These are phyloP conservation scores for Drosophila ercepeae DNA, from an alignment of 1,140 invertebrate genomes.

Conservation along the genomic window DNA sequence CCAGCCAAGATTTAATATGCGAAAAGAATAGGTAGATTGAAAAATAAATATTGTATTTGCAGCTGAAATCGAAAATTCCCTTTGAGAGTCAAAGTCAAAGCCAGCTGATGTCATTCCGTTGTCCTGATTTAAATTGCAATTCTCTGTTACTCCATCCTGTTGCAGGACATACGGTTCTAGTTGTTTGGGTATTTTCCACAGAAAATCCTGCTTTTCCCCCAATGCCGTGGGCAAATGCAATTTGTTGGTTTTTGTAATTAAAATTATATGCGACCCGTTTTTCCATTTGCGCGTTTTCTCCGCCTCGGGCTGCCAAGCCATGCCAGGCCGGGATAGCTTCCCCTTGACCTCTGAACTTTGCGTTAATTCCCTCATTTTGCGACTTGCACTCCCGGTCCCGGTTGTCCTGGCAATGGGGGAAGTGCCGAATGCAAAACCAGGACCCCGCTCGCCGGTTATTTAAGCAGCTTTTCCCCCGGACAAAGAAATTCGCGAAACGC, in stretches of 20 bases:
- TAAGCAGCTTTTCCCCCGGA: constrained; percentile 22
- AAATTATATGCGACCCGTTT: constrained; percentile 23
- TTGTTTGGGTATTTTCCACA: too few species aligned
- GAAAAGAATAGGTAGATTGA: background rate
- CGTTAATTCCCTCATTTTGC: constrained; percentile 6
- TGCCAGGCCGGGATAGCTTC: background rate
- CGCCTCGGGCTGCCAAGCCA: too few species aligned
- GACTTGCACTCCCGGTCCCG: background rate
- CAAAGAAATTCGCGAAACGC: background rate
- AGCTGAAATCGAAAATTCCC: too few species aligned
- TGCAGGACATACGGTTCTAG: too few species aligned
- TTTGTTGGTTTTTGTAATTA: constrained; percentile 45
- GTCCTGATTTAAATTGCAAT: too few species aligned
- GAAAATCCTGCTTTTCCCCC: too few species aligned
- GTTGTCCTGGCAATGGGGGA: background rate
- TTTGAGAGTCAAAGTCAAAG: too few species aligned
- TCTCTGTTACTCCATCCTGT: too few species aligned
- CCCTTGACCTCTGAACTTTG: constrained; percentile 35
- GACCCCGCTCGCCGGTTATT: constrained; percentile 1
- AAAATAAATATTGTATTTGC: too few species aligned
- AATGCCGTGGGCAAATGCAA: constrained; percentile 21
- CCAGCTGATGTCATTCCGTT: too few species aligned
- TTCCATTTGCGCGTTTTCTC: background rate
- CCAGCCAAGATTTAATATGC: background rate
- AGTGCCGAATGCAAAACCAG: background rate